Evolutionary conservation across 2,888 invertebrate genomes (phyloP), one percentile per base, ranked within the genome.

Genomic region (Stenodera caucasica): DNA sequence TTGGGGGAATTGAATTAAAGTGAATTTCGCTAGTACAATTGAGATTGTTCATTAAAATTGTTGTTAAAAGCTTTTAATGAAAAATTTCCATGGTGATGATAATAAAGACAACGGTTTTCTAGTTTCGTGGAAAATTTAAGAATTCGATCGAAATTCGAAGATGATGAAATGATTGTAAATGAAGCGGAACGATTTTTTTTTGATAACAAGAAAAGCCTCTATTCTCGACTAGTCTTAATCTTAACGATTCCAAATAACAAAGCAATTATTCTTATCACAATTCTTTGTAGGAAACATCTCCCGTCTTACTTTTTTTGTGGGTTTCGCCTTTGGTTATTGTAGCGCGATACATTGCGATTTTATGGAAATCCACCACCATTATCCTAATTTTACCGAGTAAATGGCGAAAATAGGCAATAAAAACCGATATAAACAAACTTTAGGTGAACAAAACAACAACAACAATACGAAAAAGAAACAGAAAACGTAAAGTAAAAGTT

Each of bases 261-360:
- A 45, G 45, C 45, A 45, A 45, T 45, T 45, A 45, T 21, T 45
- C 45, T 45, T 45, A 21, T 45, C 21, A 11, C 37, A 40, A 21
- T 45, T 45, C 45, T 45, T 45, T 21, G 35, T 35, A 35, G 4
- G 11, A 35, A 2, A 18, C 4, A 45, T 45, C 18, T 18, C 21
- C 45, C 0, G n/a, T n/a, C n/a, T n/a, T n/a, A n/a, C n/a, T n/a
- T 37, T 12, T 45, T 45, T 21, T 11, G 12, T 45, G 5, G 45
- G 15, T 45, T 18, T 21, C 11, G 18, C 11, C 45, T 21, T 11
- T 21, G 21, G 21, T 21, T 21, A 4, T 14, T 14, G 14, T 35
- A 35, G 14, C n/a, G 14, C n/a, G n/a, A 35, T 35, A 9, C 45
- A 45, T 45, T 45, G 21, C 26, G 21, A 23, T 23, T 45, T 45